phyloP scores from a whole-genome alignment of 2,113 vertebrate species.

The Takifugu flavidus region DNA sequence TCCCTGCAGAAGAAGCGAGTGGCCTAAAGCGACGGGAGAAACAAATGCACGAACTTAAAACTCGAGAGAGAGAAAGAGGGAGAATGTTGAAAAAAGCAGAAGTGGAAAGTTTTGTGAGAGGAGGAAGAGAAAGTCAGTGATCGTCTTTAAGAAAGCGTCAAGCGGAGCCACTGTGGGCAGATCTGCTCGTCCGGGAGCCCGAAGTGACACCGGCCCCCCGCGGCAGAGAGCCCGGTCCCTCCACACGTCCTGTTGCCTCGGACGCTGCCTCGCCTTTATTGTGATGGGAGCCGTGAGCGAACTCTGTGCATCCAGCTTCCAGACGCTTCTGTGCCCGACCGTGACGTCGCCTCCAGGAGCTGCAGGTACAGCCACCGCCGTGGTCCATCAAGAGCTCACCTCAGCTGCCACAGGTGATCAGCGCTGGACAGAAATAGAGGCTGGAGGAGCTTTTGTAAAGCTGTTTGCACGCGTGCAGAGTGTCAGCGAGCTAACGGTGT shows the following conservation, averaged over 20 bases:
- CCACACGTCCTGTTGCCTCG: conserved; percentile 7
- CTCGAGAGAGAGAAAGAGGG: conserved; percentile 22
- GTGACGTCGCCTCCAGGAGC: conserved; percentile 44
- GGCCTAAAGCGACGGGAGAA: conserved; percentile 29
- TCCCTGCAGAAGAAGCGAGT: conserved; percentile 17
- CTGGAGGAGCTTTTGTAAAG: too few relatives aligned
- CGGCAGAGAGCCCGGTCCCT: conserved; percentile 11
- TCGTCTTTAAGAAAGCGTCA: neutral
- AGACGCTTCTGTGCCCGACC: conserved; percentile 81
- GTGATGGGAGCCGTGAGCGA: conserved; percentile 84
- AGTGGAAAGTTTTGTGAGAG: conserved; percentile 15
- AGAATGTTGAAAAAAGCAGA: conserved; percentile 58
- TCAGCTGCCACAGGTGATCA: too few relatives aligned
- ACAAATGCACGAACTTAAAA: conserved; percentile 9
- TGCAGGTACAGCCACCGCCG: conserved; percentile 66
- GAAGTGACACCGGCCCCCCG: conserved; percentile 13
- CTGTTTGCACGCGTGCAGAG: too few relatives aligned
- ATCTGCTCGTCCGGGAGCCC: neutral
- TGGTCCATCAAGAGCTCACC: too few relatives aligned
- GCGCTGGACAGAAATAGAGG: too few relatives aligned
- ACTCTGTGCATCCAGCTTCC: conserved; percentile 86
- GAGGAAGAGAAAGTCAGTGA: conserved; percentile 40
- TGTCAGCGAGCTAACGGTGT: too few relatives aligned
- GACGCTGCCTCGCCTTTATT: neutral
- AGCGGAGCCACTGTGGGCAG: too few relatives aligned